These are phyloP conservation scores for Leucopsar rothschildi DNA, from an alignment of 2,113 vertebrate genomes.

Conservation along the genomic window DNA sequence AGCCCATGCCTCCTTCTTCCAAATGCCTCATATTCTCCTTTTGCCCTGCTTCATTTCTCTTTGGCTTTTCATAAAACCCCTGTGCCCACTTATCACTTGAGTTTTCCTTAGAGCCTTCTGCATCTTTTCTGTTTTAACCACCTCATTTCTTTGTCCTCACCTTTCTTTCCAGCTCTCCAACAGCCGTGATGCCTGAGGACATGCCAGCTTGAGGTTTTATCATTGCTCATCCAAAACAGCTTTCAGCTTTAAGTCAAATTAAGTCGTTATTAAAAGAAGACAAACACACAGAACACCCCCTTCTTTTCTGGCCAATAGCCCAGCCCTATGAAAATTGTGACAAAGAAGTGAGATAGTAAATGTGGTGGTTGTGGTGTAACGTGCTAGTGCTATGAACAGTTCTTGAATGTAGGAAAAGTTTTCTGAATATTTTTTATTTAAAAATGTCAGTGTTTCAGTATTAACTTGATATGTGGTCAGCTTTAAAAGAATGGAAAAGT, in stretches of 20 bases:
- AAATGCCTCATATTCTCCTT: neutral
- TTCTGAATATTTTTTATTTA: neutral
- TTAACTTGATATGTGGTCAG: neutral
- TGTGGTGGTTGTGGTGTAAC: neutral
- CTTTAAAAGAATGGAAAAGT: neutral
- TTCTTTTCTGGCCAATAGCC: neutral
- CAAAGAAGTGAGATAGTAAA: neutral
- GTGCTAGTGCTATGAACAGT: neutral
- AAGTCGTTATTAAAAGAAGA: neutral
- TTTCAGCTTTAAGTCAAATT: constrained; percentile 7
- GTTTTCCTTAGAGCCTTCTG: neutral
- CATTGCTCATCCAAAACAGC: neutral
- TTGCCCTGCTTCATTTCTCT: neutral
- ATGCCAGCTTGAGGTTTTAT: neutral
- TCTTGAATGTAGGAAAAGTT: neutral
- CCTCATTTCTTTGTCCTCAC: neutral
- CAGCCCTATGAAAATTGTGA: neutral
- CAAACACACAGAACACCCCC: neutral
- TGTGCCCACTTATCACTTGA: neutral
- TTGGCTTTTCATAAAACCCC: neutral
- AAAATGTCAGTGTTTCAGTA: neutral
- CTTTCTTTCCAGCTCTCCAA: neutral
- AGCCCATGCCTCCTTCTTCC: neutral
- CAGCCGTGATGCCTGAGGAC: neutral
- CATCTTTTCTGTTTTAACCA: neutral